Evolutionary conservation across 2,797 vertebrate species (phyloP).

Genomic region (Prionace glauca): DNA sequence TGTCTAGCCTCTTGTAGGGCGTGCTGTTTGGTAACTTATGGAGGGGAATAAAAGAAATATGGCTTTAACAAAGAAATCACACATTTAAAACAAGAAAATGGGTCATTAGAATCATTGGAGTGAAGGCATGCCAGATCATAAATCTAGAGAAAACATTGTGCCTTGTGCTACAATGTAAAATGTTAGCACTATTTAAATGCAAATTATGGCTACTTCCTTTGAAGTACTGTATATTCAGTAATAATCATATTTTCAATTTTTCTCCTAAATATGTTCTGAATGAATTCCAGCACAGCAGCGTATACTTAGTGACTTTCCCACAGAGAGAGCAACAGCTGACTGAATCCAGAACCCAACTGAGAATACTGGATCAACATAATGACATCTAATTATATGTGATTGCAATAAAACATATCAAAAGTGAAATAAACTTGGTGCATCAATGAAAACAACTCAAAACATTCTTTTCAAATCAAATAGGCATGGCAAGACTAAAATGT

Average conservation of each 20-base stretch:
- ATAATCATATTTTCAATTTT: background rate
- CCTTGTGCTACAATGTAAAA: background rate
- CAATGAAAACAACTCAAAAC: background rate
- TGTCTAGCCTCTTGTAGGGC: background rate
- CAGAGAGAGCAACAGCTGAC: background rate
- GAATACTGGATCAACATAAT: background rate
- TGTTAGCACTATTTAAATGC: background rate
- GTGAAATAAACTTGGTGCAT: background rate
- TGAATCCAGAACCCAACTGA: background rate
- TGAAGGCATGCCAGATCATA: background rate
- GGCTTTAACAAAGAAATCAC: background rate
- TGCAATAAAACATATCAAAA: background rate
- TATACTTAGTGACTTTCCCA: background rate
- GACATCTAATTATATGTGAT: background rate
- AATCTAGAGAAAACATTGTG: background rate
- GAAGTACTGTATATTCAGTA: background rate
- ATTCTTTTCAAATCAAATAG: background rate
- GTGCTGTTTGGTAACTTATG: background rate
- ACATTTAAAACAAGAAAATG: background rate
- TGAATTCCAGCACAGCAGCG: background rate
- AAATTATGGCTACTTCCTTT: background rate
- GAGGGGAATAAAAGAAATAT: background rate
- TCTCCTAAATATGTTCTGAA: background rate
- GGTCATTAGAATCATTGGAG: background rate
- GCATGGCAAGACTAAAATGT: background rate